Base-by-base conservation (phyloP, 2,888 invertebrate species). In the Ophioninae sp. region DNA sequence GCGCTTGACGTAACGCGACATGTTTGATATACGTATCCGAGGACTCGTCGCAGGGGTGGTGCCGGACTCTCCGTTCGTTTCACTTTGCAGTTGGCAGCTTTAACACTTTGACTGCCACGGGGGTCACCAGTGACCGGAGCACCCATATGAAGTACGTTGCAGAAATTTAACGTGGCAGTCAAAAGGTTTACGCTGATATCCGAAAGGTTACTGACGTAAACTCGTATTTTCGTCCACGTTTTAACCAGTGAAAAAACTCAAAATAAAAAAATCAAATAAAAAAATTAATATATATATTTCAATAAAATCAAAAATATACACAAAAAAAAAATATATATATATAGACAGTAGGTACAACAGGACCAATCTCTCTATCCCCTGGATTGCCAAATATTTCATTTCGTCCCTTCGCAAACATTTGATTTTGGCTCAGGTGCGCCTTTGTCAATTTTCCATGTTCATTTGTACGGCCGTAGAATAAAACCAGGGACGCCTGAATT, bases 301-400 rank as follows among this genome's bases (percentile, higher is more conserved):
- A 59, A 75, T 39, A 67, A 64, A 39, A 37, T 39, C 41, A 30
- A 17, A 58, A 8, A 67, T 20, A 67, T 30, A 69, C n/a, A n/a
- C n/a, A n/a, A n/a, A n/a, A n/a, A n/a, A n/a, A n/a, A n/a, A n/a
- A n/a, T n/a, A n/a, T n/a, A n/a, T n/a, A n/a, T n/a, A n/a, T n/a
- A n/a, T n/a, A n/a, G n/a, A n/a, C n/a, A n/a, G n/a, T n/a, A n/a
- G n/a, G n/a, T n/a, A n/a, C 30, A 69, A 30, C 23, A 69, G 56
- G 9, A 20, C 39, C 22, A 58, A 58, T 23, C 58, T 51, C 61
- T 13, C 59, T 83, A 80, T 86, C 86, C 86, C 74, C 79, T 79
- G 90, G 90, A 90, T 91, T 89, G 91, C 91, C 90, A 91, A 91
- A 91, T 91, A 92, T 92, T 92, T 92, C 91, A 92, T 92, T 92